Evolutionary conservation across 2,113 vertebrate species (phyloP), one percentile per base, ranked within the genome.

Genomic region (Poeciliopsis occidentalis): DNA sequence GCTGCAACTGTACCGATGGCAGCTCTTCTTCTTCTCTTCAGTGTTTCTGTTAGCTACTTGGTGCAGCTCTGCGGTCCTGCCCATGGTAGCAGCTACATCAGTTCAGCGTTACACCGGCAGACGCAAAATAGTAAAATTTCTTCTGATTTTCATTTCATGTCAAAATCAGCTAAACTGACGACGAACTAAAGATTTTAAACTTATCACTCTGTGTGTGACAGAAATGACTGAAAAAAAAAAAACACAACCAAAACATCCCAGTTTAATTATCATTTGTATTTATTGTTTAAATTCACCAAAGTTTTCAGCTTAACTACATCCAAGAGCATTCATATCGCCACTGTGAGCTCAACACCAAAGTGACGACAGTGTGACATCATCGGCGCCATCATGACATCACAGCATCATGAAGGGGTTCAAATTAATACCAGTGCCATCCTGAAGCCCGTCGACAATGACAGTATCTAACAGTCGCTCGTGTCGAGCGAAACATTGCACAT

Each of bases 271-370:
- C 75, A 79, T 87, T 88, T 72, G 44, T 89, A 82, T 93, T 92
- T 92, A 92, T 92, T 92, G 86, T 91, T 93, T 88, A 82, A 91
- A 87, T 86, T 91, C 86, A 93, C 90, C 89, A 91, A 88, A 87
- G 87, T 29, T 71, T 67, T 57, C 51, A 34, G 83, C 88, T 91
- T 91, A 88, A 91, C 88, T 92, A 92, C 84, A 89, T 90, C 91
- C 90, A 93, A 87, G 73, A 86, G 85, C 85, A 80, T 89, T 89
- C 84, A 75, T 72, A 60, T 84, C 65, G 68, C 79, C 88, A 89
- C 85, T 2, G 73, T 75, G 81, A 83, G 76, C 73, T 81, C 73
- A 22, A 75, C 75, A 61, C 67, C 73, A 22, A 1, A 66, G 70
- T 72, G 80, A 87, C 76, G 3, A 85, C 8, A 78, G 70, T 26